These are phyloP conservation scores for Theocolax elegans DNA, from an alignment of 1,140 invertebrate species.

Conservation along the genomic window DNA sequence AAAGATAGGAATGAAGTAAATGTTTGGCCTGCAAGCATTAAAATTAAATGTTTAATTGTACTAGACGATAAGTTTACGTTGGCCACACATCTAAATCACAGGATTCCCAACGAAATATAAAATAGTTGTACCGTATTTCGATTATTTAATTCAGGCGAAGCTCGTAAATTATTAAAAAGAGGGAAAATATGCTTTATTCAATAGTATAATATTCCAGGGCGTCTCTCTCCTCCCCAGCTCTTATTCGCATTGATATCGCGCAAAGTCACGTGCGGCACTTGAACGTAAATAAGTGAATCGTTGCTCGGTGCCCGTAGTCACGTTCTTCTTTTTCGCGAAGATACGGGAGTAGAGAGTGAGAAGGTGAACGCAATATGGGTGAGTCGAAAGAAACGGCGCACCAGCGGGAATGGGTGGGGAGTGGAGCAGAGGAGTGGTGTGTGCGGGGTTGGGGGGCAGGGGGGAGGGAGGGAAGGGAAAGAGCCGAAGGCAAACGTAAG, in stretches of 20 bases:
- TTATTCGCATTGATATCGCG: constrained; percentile 34
- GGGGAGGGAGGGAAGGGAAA: constrained; percentile 5
- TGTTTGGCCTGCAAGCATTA: too few relatives aligned
- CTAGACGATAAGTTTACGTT: too few relatives aligned
- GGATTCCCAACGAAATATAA: background rate
- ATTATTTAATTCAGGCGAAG: background rate
- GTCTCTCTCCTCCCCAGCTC: background rate
- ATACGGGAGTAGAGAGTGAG: constrained; percentile 19
- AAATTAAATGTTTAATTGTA: too few relatives aligned
- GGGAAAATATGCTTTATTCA: constrained; percentile 27
- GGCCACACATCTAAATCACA: too few relatives aligned
- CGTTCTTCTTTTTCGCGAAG: constrained; percentile 34
- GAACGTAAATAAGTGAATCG: constrained; percentile 40
- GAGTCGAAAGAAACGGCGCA: too few relatives aligned
- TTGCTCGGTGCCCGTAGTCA: constrained; percentile 26
- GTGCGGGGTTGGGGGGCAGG: background rate
- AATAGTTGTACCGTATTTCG: background rate
- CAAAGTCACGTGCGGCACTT: constrained; percentile 33
- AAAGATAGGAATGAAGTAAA: too few relatives aligned
- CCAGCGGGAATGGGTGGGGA: too few relatives aligned
- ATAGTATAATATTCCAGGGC: constrained; percentile 26
- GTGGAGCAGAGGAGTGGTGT: too few relatives aligned
- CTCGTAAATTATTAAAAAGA: constrained; percentile 16
- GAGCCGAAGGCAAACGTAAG: background rate
- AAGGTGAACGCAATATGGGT: too few relatives aligned